Conservation (phyloP, 2,888 invertebrate species). For the Limnephilus lunatus region DNA sequence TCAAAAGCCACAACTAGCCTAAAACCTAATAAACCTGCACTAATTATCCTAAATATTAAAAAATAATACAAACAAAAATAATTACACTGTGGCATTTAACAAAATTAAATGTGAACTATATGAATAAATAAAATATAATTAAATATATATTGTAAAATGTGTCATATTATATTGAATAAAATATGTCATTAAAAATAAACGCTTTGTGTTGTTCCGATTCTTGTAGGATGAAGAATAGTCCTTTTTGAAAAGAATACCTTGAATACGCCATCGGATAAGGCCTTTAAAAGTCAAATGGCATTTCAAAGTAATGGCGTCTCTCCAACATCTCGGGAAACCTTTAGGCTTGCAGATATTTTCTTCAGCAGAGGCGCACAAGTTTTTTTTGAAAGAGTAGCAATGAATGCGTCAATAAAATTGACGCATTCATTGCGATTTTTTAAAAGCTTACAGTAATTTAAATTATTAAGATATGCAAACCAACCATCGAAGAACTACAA, state of each 20-base stretch:
- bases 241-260: slow-evolving; percentile 40
- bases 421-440: too few relatives aligned
- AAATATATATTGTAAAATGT: too few relatives aligned
- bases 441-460: too few relatives aligned
- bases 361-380: too few relatives aligned
- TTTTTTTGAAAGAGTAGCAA: too few relatives aligned
- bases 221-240: not conserved
- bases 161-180: too few relatives aligned
- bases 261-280: not conserved
- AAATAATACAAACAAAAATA: not conserved
- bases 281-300: slow-evolving; percentile 23
- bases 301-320: slow-evolving; percentile 22
- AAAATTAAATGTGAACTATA: not conserved
- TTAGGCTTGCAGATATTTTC: slow-evolving; percentile 29
- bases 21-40: too few relatives aligned
- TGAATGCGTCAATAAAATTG: too few relatives aligned
- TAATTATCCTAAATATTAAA: not conserved
- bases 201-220: not conserved
- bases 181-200: not conserved
- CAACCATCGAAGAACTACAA: too few relatives aligned
- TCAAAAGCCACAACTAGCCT: too few relatives aligned
- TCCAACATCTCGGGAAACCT: slow-evolving; percentile 11
- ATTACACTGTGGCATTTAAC: not conserved
- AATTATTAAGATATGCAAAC: too few relatives aligned
- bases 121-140: too few relatives aligned